Percentiles rank a stretch among this genome's conserved stretches.
Conservation (phyloP, 2,113 vertebrate genomes). For the Anarhynchus alexandrinus region DNA sequence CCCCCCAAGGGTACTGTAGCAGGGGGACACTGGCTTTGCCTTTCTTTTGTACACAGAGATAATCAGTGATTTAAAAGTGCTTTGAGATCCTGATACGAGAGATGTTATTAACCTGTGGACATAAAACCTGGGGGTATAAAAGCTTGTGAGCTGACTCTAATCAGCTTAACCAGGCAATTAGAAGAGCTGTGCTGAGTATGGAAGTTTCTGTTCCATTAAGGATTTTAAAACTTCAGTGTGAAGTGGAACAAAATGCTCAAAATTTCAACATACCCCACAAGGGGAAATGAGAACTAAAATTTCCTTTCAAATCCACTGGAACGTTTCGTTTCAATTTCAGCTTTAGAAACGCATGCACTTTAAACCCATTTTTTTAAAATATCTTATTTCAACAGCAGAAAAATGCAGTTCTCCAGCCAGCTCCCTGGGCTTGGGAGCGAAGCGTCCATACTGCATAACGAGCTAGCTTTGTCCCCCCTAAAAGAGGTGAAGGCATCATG, state of each 20-base stretch:
- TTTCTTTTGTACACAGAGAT: neutral
- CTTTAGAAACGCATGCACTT: constrained; percentile 41
- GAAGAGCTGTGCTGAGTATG: neutral
- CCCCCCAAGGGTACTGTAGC: too few species aligned
- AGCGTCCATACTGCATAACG: fast-evolving
- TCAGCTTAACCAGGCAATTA: neutral
- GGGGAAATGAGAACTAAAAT: neutral
- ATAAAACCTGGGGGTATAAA: neutral
- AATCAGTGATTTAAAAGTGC: neutral
- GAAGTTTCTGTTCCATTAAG: constrained; percentile 1
- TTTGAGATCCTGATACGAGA: neutral
- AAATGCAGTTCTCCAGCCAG: constrained; percentile 44
- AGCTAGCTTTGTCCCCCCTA: too few species aligned
- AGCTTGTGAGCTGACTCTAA: neutral
- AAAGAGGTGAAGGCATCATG: neutral
- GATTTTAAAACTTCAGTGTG: neutral
- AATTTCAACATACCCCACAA: constrained; percentile 7
- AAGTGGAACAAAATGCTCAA: constrained; percentile 47
- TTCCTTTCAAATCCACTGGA: neutral
- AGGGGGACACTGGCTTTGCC: neutral
- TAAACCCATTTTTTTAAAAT: neutral
- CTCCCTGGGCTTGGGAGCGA: neutral
- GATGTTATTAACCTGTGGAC: neutral
- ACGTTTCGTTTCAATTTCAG: neutral
- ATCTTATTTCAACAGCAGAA: constrained; percentile 47